Conservation (phyloP, 1,140 invertebrate species). For the Hyphantria cunea region DNA sequence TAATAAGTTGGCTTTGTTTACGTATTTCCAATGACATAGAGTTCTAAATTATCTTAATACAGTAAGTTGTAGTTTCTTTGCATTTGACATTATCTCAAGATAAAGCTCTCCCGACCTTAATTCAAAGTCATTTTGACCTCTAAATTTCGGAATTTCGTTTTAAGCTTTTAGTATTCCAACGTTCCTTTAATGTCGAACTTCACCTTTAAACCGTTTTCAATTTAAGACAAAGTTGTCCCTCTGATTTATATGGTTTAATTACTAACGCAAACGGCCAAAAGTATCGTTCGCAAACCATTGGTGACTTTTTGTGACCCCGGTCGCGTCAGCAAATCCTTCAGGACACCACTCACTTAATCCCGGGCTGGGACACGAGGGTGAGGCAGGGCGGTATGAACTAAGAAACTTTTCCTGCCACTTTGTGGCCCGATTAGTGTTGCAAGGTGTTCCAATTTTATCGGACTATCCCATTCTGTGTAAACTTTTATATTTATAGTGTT, state of each 20-base stretch:
- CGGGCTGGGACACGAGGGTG: constrained; percentile 17
- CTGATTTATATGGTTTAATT: constrained; percentile 17
- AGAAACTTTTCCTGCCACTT: constrained; percentile 30
- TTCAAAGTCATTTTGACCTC: too few species aligned
- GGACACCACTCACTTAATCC: constrained; percentile 52
- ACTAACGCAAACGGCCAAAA: constrained; percentile 6
- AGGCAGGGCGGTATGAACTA: constrained; percentile 10
- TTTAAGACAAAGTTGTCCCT: too few species aligned
- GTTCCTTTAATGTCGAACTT: background rate
- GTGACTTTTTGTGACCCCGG: constrained; percentile 42
- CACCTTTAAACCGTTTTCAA: background rate
- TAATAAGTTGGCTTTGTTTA: background rate
- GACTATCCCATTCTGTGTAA: constrained; percentile 3
- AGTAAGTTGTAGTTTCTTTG: too few species aligned
- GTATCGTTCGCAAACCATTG: constrained; percentile 32
- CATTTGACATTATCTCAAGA: too few species aligned
- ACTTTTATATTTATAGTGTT: background rate
- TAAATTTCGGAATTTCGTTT: background rate
- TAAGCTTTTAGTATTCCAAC: too few species aligned
- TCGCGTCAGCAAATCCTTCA: constrained; percentile 48
- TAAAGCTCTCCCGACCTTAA: too few species aligned
- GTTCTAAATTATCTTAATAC: too few species aligned
- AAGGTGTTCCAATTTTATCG: constrained; percentile 19
- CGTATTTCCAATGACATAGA: background rate
- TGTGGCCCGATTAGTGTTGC: constrained; percentile 28